Conservation (phyloP, 2,113 vertebrate species). For the Odontophorus gujanensis region DNA sequence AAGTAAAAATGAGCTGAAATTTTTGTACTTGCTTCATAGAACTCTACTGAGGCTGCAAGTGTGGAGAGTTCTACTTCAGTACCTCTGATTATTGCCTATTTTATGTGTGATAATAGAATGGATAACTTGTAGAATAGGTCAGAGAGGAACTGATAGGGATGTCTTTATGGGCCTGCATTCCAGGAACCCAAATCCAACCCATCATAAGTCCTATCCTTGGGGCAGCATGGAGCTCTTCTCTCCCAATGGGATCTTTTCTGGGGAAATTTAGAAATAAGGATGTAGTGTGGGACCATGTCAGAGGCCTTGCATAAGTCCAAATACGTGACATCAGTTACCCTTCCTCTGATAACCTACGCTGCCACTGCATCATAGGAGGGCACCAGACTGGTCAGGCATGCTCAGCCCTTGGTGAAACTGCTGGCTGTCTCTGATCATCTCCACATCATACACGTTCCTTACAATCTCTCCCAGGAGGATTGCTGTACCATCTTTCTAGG, state of each 20-base stretch:
- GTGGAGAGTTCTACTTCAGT: background rate
- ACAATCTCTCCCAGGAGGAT: no score
- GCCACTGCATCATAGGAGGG: no score
- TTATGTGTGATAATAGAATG: background rate
- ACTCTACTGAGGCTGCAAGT: background rate
- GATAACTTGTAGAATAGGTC: background rate
- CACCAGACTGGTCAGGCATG: no score
- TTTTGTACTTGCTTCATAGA: background rate
- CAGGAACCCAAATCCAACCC: accelerated
- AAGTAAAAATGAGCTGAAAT: background rate
- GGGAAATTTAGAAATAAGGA: no score
- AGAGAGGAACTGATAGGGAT: background rate
- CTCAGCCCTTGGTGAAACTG: no score
- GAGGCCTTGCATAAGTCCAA: no score
- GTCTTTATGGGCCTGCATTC: background rate
- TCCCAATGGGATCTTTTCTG: background rate
- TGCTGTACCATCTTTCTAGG: no score
- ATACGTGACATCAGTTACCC: no score
- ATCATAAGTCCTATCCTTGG: background rate
- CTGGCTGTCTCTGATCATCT: no score
- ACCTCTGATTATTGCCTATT: background rate
- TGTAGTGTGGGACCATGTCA: no score
- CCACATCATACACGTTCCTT: no score
- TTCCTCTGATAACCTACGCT: no score
- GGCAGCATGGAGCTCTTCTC: background rate